A percentile compares a stretch with the other conserved stretches of the same genome.
Evolutionary conservation across 1,140 invertebrate species (phyloP).

Genomic region (Drosophila kikkawai): DNA sequence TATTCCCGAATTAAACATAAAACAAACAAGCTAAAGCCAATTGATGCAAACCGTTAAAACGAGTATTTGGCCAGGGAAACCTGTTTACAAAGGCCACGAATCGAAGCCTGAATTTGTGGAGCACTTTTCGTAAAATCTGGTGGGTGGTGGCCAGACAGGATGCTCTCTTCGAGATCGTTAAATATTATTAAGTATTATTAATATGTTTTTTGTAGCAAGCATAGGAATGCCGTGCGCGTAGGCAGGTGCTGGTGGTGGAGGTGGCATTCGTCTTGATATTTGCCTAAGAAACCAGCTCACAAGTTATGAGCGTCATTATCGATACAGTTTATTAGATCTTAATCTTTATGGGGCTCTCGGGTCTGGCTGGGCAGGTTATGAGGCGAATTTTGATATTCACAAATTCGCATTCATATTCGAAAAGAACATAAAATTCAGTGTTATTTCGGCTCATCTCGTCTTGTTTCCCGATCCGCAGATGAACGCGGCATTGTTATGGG

Average conservation of each 20-base stretch:
- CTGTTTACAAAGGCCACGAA: slow-evolving; percentile 40
- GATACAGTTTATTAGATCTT: slow-evolving; percentile 75
- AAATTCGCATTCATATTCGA: slow-evolving; percentile 63
- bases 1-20: slow-evolving; percentile 40
- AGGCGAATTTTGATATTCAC: slow-evolving; percentile 26
- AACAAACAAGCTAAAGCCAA: slow-evolving; percentile 52
- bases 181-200: slow-evolving; percentile 1
- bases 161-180: slow-evolving; percentile 18
- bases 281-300: slow-evolving; percentile 34
- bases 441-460: slow-evolving; percentile 15
- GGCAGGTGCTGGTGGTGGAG: slow-evolving; percentile 18
- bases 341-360: slow-evolving; percentile 62
- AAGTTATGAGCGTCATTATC: slow-evolving; percentile 69
- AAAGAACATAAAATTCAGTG: slow-evolving; percentile 35
- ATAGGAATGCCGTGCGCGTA: slow-evolving; percentile 53
- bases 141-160: slow-evolving; percentile 50
- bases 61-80: slow-evolving; percentile 42
- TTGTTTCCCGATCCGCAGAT: slow-evolving; percentile 86
- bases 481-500: slow-evolving; percentile 91
- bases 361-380: slow-evolving; percentile 42
- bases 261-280: neutral
- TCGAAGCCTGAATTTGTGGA: slow-evolving; percentile 13
- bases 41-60: slow-evolving; percentile 52
- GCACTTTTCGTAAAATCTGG: slow-evolving; percentile 16
- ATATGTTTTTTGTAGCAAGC: slow-evolving; percentile 14